These are phyloP conservation scores for Cyanistes caeruleus DNA, from an alignment of 2,113 vertebrate species.

Conservation along the genomic window DNA sequence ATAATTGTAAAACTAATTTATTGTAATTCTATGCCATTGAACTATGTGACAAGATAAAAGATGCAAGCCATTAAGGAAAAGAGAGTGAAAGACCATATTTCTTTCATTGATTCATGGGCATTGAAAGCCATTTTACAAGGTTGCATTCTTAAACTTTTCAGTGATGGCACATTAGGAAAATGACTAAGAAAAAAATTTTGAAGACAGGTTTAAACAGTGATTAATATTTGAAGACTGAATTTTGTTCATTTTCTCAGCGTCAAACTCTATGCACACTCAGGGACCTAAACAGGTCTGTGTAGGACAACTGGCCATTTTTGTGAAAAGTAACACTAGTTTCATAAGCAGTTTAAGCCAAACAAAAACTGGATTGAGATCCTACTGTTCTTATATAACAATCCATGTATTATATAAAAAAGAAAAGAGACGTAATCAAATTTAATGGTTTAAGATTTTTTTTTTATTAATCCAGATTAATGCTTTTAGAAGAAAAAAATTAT, in stretches of 20 bases:
- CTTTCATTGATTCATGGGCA: neutral
- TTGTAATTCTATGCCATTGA: neutral
- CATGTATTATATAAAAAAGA: neutral
- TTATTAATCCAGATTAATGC: neutral
- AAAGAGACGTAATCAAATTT: neutral
- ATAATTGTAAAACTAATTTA: constrained; percentile 7
- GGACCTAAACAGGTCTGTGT: neutral
- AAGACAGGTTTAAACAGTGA: neutral
- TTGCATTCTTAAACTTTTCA: neutral
- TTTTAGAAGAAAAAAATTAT: neutral
- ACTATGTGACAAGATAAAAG: neutral
- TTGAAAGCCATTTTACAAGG: neutral
- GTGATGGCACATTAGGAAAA: neutral
- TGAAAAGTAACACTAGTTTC: neutral
- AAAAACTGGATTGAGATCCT: neutral
- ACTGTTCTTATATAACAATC: neutral
- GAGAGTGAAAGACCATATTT: neutral
- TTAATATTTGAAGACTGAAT: neutral
- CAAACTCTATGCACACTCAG: neutral
- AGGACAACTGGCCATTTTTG: neutral
- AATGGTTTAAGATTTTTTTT: neutral
- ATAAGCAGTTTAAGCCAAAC: neutral
- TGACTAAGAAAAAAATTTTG: neutral
- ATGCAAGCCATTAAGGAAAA: neutral
- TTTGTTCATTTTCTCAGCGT: neutral